phyloP scores from a whole-genome alignment of 2,797 vertebrate species.

The Rhinogobio ventralis region DNA sequence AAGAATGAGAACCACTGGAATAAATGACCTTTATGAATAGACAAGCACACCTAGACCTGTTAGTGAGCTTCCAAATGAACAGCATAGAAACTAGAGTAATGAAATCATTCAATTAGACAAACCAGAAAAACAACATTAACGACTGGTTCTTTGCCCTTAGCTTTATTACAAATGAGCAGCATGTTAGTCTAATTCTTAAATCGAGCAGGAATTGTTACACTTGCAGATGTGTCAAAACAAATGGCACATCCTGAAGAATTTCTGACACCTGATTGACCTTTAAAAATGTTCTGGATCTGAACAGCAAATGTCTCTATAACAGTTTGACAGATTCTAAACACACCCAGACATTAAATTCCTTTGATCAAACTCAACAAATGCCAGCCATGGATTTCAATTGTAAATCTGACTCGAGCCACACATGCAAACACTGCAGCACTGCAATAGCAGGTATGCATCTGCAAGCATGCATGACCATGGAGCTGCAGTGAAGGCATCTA shows the following conservation, averaged over 20 bases:
- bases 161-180: background rate
- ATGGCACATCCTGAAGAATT: background rate
- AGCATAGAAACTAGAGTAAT: background rate
- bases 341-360: slow-evolving; percentile 10
- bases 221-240: background rate
- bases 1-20: background rate
- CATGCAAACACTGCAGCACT: slow-evolving; percentile 32
- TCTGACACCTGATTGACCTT: slow-evolving; percentile 24
- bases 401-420: slow-evolving; percentile 23
- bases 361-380: background rate
- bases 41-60: background rate
- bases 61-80: background rate
- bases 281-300: background rate
- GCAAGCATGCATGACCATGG: background rate
- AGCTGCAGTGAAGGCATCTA: slow-evolving; percentile 1
- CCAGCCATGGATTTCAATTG: background rate
- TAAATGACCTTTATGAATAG: background rate
- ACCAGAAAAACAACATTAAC: background rate
- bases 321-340: slow-evolving; percentile 3
- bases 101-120: slow-evolving; percentile 1
- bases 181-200: background rate
- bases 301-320: background rate
- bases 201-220: background rate
- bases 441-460: slow-evolving; percentile 4
- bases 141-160: background rate